Base-by-base conservation (phyloP, 2,113 vertebrate genomes). In the Rhinoptilus africanus region DNA sequence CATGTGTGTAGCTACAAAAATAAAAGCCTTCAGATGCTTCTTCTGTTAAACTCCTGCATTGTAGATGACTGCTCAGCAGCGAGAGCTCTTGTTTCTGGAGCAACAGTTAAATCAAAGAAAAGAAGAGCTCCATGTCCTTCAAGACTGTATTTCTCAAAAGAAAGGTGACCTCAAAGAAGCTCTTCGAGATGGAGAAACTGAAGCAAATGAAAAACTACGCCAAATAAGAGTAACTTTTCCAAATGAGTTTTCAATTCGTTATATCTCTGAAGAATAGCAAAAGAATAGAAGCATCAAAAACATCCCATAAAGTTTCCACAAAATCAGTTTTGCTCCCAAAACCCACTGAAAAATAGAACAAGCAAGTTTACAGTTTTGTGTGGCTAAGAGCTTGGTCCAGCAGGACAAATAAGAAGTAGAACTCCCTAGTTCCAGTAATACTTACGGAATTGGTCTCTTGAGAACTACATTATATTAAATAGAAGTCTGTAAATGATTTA, bases 101-200 rank as follows among this genome's bases (percentile, higher is more conserved):
- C 95, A 93, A 13, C 97, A 98, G 57, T 63, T 98, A 39, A 89
- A 79, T 8, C 97, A 98, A 23, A 98, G 97, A 79, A 97, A 85
- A 62, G 97, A 98, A 24, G 98, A 99, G 88, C 97, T 99, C 68
- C 82, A 3, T 21, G 93, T 97, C 18, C 97, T 99, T 32, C 98
- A 98, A 45, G 95, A 93, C n/a, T 97, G 93, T 76, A 93, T 98
- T 82, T 97, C 97, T 83, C 97, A 98, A 68, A 98, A 97, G 84
- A 98, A 93, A 57, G 91, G 94, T 37, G 96, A 98, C 56, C 98
- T 99, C 75, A 72, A 96, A 43, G 98, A 98, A 77, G 98, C 97
- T 12, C 97, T 99, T 73, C 89, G 27, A 47, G 96, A 98, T 12
- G 98, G 98, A 18, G 98, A 99, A 89, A 85, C 91, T 8, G 98